These are phyloP conservation scores for Eptesicus fuscus DNA, from an alignment of 2,113 vertebrate genomes.

Conservation along the genomic window DNA sequence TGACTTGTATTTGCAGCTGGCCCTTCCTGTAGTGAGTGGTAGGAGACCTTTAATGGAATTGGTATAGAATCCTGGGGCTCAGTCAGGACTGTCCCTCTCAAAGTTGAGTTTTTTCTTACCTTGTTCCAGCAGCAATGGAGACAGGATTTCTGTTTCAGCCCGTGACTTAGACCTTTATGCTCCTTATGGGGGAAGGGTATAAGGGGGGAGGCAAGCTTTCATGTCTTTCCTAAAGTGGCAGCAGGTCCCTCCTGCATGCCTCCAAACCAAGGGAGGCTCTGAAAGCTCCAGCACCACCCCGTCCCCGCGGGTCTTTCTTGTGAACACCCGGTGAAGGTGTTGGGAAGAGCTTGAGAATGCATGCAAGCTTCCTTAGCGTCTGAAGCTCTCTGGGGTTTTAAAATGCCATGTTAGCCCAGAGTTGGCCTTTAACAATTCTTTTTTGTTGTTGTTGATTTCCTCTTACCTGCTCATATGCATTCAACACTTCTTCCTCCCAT, in stretches of 20 bases:
- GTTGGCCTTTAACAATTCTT: neutral
- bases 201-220: neutral
- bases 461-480: neutral
- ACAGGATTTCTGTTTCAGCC: neutral
- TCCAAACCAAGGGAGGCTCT: neutral
- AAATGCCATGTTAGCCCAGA: neutral
- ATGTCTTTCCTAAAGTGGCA: neutral
- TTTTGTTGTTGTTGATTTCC: neutral
- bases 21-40: neutral
- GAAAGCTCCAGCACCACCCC: neutral
- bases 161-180: neutral
- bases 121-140: neutral
- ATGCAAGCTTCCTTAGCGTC: neutral
- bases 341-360: neutral
- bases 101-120: neutral
- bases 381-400: neutral
- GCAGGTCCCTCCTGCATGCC: neutral
- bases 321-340: neutral
- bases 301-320: neutral
- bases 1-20: neutral
- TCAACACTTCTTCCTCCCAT: neutral
- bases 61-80: neutral
- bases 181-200: neutral
- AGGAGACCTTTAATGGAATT: neutral
- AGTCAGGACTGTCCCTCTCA: neutral